Evolutionary conservation across 2,797 vertebrate species (phyloP).

Genomic region (Aulostomus chinensis): DNA sequence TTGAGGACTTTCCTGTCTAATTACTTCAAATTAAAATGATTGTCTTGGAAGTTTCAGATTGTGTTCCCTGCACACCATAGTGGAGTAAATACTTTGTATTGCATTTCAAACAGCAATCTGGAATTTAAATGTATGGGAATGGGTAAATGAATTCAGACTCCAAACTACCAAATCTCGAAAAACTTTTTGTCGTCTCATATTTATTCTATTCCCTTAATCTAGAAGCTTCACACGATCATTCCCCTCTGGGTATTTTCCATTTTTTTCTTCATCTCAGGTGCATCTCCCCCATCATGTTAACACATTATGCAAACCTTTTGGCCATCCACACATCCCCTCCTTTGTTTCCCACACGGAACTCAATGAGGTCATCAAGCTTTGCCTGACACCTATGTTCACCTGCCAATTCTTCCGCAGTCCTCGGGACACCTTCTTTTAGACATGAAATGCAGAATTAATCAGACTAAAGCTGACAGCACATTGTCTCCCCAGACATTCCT

Average conservation of each 20-base stretch:
- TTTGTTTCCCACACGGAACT: not conserved
- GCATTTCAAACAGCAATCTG: no score
- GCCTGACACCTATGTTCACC: constrained; percentile 11
- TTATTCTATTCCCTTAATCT: constrained; percentile 1
- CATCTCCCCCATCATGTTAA: constrained; percentile 9
- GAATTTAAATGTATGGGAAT: constrained; percentile 7
- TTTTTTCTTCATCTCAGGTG: no score
- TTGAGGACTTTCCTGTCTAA: no score
- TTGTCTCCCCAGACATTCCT: constrained; percentile 44
- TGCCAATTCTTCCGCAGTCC: constrained; percentile 11
- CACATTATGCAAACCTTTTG: constrained; percentile 5
- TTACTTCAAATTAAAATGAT: no score
- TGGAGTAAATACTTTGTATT: no score
- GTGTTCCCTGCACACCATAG: no score
- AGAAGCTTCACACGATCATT: not conserved
- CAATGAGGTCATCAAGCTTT: constrained; percentile 33
- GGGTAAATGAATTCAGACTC: not conserved
- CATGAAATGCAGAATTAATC: constrained; percentile 44
- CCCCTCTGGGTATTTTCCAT: not conserved
- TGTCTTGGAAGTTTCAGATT: no score
- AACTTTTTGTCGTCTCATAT: no score
- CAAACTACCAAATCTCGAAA: not conserved
- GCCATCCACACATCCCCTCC: not conserved
- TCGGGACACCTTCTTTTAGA: constrained; percentile 21
- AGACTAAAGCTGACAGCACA: constrained; percentile 48